Evolutionary conservation across 1,140 invertebrate genomes (phyloP), one percentile per base, ranked within the genome.

Genomic region (Holotrichia oblita): DNA sequence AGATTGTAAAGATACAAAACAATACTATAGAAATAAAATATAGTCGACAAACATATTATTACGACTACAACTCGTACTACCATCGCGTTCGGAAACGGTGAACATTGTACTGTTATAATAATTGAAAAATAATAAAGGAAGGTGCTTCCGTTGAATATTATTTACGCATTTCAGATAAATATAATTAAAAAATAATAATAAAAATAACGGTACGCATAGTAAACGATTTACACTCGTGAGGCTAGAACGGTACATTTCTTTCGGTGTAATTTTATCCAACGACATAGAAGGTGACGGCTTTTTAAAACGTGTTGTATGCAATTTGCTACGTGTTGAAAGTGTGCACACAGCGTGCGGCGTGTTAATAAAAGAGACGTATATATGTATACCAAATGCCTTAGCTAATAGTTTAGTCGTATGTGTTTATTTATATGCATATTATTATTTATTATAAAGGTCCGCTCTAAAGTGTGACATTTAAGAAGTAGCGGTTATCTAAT

Each of bases 111-210:
- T 17, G 48, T 17, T 55, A 55, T 17, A 55, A 55, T 55, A 55
- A 55, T 55, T 14, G 48, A 55, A 55, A 55, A 55, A 55, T 55
- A 55, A 55, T 55, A 55, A 17, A 55, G 48, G 48, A 55, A 55
- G 6, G 12, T 17, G 48, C 48, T 55, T 55, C 48, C 48, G 48
- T 17, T 55, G 48, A 17, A 55, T 55, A 55, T 55, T 55, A 55
- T 55, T 55, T 55, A 55, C 48, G 48, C 48, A 55, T 55, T 55
- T 17, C 48, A 17, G n/a, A 55, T 55, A n/a, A 55, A 55, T 17
- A 55, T 14, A n/a, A 55, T 17, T 55, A 17, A 17, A 34, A 55
- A 55, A 17, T 55, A 55, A 55, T n/a, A 17, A 55, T 55, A 14
- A 55, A 55, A 55, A 17, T 55, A 55, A 55, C 48, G 48, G 48